Evolutionary conservation across 2,113 vertebrate species (phyloP).

Genomic region (Blennius ocellaris): DNA sequence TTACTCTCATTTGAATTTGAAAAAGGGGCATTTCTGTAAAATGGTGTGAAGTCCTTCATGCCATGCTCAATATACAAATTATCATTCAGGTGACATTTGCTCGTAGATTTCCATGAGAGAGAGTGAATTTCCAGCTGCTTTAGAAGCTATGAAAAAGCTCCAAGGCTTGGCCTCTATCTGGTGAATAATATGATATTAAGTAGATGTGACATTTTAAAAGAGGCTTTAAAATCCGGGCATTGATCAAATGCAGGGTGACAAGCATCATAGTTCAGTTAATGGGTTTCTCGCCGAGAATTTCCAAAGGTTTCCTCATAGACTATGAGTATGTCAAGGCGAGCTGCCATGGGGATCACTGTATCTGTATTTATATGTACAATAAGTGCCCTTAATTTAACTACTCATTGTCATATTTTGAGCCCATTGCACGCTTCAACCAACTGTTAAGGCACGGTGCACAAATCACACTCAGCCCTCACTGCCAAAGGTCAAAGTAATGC

Average conservation of each 20-base stretch:
- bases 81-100: slow-evolving; percentile 60
- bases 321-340: slow-evolving; percentile 23
- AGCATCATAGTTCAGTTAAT: slow-evolving; percentile 70
- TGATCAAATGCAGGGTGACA: slow-evolving; percentile 70
- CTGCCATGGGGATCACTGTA: slow-evolving; percentile 14
- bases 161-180: slow-evolving; percentile 40
- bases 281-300: slow-evolving; percentile 53
- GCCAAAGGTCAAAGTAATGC: slow-evolving; percentile 17
- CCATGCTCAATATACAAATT: slow-evolving; percentile 41
- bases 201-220: slow-evolving; percentile 76
- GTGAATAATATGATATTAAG: slow-evolving; percentile 74
- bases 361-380: slow-evolving; percentile 22
- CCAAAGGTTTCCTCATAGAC: slow-evolving; percentile 45
- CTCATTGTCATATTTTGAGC: slow-evolving; percentile 27
- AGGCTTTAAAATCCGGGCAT: slow-evolving; percentile 66
- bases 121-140: slow-evolving; percentile 18
- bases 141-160: slow-evolving; percentile 53
- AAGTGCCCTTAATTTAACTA: slow-evolving; percentile 22
- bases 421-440: neutral
- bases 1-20: slow-evolving; percentile 18
- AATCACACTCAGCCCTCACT: neutral
- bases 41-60: slow-evolving; percentile 13
- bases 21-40: slow-evolving; percentile 31
- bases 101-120: slow-evolving; percentile 31
- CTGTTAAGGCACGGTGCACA: neutral